A percentile compares a stretch with the other conserved stretches of the same genome.
Evolutionary conservation across 2,888 invertebrate genomes (phyloP).

Genomic region (Cacoxenus indagator): DNA sequence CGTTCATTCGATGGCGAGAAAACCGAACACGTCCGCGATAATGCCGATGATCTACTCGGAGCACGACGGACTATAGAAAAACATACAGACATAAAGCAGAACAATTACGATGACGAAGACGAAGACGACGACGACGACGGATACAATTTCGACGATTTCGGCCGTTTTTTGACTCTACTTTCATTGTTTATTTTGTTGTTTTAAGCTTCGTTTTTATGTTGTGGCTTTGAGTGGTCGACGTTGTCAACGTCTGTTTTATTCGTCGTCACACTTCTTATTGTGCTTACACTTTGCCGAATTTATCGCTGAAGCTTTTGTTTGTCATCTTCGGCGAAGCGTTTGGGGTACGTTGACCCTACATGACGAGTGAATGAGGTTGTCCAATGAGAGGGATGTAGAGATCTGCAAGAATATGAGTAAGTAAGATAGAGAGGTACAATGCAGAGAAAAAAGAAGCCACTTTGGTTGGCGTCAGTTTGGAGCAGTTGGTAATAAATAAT

Average conservation of each 20-base stretch:
- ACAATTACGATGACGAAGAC: neutral
- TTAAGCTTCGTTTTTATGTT: neutral
- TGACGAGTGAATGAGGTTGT: conserved; percentile 5
- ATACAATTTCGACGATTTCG: conserved; percentile 1
- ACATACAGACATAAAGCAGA: neutral
- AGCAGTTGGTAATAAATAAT: too few relatives aligned
- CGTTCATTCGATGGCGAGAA: neutral
- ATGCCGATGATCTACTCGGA: too few relatives aligned
- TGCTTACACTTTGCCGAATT: neutral
- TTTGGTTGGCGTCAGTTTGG: too few relatives aligned
- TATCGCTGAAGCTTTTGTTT: neutral
- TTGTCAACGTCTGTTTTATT: neutral
- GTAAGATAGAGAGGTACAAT: too few relatives aligned
- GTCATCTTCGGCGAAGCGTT: too few relatives aligned
- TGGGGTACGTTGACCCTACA: conserved; percentile 5
- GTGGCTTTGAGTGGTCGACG: neutral
- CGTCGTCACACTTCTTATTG: neutral
- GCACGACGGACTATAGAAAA: neutral
- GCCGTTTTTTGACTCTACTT: neutral
- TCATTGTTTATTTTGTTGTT: conserved; percentile 5
- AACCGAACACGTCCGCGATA: too few relatives aligned
- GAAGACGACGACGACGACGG: neutral
- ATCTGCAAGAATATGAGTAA: too few relatives aligned
- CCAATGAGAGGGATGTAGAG: neutral
- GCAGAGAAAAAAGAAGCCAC: too few relatives aligned